Evolutionary conservation across 2,888 invertebrate species (phyloP).

Genomic region (Allacma fusca): DNA sequence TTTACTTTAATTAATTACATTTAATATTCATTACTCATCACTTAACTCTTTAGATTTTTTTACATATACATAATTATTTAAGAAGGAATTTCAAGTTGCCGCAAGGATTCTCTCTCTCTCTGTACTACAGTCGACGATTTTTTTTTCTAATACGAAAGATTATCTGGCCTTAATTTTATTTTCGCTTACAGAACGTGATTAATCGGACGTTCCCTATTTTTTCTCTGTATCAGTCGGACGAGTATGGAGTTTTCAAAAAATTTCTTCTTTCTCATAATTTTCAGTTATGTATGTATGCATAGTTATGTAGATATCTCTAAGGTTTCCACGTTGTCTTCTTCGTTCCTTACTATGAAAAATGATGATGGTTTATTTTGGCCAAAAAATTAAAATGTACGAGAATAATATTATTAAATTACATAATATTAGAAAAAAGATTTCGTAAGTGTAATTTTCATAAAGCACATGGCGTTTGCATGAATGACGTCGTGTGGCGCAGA

Average conservation of each 20-base stretch:
- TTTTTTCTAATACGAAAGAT: background rate
- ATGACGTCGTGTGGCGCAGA: slow-evolving; percentile 21
- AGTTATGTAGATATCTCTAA: too few species aligned
- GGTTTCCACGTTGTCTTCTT: background rate
- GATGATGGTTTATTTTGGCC: background rate
- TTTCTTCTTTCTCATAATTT: too few species aligned
- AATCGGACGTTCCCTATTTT: too few species aligned
- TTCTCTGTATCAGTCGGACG: too few species aligned
- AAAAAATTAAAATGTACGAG: background rate
- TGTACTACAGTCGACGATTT: background rate
- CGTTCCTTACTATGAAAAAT: background rate
- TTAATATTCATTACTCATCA: background rate
- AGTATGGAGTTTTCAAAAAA: too few species aligned
- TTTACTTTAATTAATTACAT: background rate
- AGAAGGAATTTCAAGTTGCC: slow-evolving; percentile 16
- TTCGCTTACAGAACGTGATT: too few species aligned
- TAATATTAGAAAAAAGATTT: background rate
- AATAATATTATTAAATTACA: background rate
- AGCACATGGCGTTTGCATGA: slow-evolving; percentile 24
- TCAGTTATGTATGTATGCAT: too few species aligned
- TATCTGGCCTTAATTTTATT: background rate
- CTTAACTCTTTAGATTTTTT: background rate
- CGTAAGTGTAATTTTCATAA: slow-evolving; percentile 15
- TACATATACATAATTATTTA: slow-evolving; percentile 8
- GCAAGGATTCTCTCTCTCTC: background rate